Conservation (phyloP, 2,113 vertebrate genomes). For the Gallinago undulata region DNA sequence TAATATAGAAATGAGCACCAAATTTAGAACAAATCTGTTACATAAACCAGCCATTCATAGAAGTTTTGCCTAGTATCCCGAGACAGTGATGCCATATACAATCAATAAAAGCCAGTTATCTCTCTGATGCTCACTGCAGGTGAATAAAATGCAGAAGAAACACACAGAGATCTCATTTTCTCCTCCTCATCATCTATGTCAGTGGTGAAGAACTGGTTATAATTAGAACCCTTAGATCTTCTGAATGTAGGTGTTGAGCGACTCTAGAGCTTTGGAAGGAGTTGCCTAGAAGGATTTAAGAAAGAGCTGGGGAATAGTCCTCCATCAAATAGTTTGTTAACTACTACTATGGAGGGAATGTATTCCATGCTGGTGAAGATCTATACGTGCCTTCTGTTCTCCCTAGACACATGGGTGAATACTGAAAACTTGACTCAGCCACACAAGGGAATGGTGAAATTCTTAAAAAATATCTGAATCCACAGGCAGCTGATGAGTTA, state of each 20-base stretch:
- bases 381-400: neutral
- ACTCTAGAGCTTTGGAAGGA: neutral
- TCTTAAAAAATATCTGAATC: neutral
- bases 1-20: neutral
- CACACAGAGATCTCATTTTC: conserved; percentile 25
- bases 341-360: neutral
- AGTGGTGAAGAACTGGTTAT: neutral
- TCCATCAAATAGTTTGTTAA: neutral
- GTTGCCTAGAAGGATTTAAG: neutral
- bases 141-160: neutral
- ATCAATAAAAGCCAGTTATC: neutral
- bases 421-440: neutral
- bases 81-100: neutral
- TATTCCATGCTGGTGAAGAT: neutral
- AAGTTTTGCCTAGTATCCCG: neutral
- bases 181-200: neutral
- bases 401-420: neutral
- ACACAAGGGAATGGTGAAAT: neutral
- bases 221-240: conserved; percentile 23
- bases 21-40: neutral
- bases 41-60: neutral
- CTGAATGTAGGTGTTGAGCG: neutral
- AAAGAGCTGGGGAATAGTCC: neutral
- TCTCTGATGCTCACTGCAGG: neutral
- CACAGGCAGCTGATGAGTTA: neutral